phyloP scores from a whole-genome alignment of 2,888 invertebrate species.

The Limnephilus marmoratus region DNA sequence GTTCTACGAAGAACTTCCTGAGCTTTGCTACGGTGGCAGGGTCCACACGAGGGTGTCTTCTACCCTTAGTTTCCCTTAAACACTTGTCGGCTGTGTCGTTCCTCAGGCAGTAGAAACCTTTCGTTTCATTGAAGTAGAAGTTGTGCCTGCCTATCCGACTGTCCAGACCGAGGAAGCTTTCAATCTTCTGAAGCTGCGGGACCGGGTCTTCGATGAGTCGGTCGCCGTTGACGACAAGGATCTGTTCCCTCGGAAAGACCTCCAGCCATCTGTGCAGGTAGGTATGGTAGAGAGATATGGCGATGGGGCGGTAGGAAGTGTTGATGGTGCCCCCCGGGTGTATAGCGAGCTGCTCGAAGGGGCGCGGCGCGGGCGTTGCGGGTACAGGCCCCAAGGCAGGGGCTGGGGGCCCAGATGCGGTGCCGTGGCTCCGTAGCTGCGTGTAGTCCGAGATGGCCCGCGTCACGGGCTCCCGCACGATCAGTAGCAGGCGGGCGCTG shows the following conservation, averaged over 20 bases:
- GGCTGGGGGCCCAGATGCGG: conserved; percentile 82
- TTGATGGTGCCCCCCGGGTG: conserved; percentile 90
- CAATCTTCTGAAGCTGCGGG: conserved; percentile 90
- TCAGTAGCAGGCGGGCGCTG: conserved; percentile 92
- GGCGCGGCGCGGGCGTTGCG: conserved; percentile 74
- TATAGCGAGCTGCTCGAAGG: conserved; percentile 89
- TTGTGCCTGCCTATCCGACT: conserved; percentile 85
- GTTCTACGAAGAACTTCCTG: conserved; percentile 91
- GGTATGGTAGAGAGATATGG: conserved; percentile 93
- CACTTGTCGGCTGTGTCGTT: conserved; percentile 91
- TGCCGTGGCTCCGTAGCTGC: conserved; percentile 90
- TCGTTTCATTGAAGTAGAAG: conserved; percentile 97
- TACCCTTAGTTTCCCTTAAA: conserved; percentile 88
- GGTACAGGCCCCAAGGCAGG: conserved; percentile 71
- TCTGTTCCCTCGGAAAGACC: conserved; percentile 93
- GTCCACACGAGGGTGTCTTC: conserved; percentile 90
- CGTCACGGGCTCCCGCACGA: conserved; percentile 97
- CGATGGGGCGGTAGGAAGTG: conserved; percentile 88
- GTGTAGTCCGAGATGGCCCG: conserved; percentile 98
- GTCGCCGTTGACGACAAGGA: conserved; percentile 97
- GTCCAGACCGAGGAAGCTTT: conserved; percentile 88
- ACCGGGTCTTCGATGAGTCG: conserved; percentile 93
- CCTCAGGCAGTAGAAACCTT: conserved; percentile 95
- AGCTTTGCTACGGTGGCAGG: conserved; percentile 87
- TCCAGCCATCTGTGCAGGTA: conserved; percentile 95